Conservation (phyloP, 2,113 vertebrate species). For the Pygathrix nemaeus region DNA sequence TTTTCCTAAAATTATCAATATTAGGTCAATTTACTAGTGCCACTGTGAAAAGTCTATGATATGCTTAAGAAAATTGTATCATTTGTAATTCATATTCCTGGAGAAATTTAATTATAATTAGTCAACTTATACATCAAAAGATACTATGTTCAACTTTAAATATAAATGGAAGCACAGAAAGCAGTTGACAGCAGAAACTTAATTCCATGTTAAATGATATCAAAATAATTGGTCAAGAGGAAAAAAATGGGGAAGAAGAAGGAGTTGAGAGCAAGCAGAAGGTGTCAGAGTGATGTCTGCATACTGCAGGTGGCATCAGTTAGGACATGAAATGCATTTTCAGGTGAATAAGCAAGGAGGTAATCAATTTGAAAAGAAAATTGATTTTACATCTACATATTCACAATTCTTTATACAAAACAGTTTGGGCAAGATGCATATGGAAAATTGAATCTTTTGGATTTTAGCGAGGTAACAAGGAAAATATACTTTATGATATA, state of each 20-base stretch:
- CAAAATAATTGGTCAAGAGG: not conserved
- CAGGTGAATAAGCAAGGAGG: not conserved
- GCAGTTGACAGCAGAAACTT: not conserved
- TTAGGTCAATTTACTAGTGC: slow-evolving; percentile 62
- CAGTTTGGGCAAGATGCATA: not conserved
- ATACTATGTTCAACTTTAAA: slow-evolving; percentile 53
- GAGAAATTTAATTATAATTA: slow-evolving; percentile 58
- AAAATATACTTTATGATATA: not conserved
- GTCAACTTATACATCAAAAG: slow-evolving; percentile 47
- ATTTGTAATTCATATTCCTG: slow-evolving; percentile 47
- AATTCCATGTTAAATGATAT: not conserved
- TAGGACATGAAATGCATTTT: not conserved
- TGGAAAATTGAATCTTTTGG: not conserved
- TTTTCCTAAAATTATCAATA: slow-evolving; percentile 73
- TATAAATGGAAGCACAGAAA: slow-evolving; percentile 24
- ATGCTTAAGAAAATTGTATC: slow-evolving; percentile 67
- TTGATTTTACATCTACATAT: not conserved
- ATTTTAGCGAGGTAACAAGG: not conserved
- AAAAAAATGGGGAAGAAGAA: not conserved
- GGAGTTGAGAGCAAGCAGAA: fast-evolving
- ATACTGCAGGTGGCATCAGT: not conserved
- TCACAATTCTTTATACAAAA: not conserved
- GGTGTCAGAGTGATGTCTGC: not conserved
- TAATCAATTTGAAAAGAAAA: not conserved
- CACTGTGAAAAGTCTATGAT: slow-evolving; percentile 42